A percentile compares a stretch with the other conserved stretches of the same genome.
These are phyloP conservation scores for Sandelia bainsii DNA, from an alignment of 2,797 vertebrate species.

Conservation along the genomic window DNA sequence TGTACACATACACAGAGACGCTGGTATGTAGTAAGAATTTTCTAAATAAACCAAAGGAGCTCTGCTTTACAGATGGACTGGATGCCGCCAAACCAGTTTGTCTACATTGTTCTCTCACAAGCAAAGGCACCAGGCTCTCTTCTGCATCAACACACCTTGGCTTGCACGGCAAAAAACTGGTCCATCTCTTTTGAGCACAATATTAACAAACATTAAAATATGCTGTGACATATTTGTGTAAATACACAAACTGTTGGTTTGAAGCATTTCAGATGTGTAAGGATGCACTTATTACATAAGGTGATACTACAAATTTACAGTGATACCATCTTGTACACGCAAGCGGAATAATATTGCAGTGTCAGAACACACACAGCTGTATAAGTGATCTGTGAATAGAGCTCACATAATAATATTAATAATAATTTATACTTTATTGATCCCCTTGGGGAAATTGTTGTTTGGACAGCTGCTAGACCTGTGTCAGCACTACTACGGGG, in stretches of 20 bases:
- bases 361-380: no score
- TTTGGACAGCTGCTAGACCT: no score
- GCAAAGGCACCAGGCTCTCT: not conserved
- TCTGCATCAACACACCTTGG: slow-evolving; percentile 22
- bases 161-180: slow-evolving; percentile 15
- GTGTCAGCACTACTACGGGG: no score
- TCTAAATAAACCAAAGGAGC: not conserved
- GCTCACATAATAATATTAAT: no score
- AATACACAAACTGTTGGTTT: not conserved
- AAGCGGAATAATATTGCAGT: no score
- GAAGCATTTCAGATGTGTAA: not conserved
- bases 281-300: not conserved
- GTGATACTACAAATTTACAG: not conserved
- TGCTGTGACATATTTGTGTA: not conserved
- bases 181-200: no score
- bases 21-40: slow-evolving; percentile 16
- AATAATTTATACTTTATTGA: no score
- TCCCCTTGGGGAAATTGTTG: no score
- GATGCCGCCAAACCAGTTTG: slow-evolving; percentile 66
- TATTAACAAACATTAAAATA: not conserved
- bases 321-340: no score
- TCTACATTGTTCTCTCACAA: slow-evolving; percentile 53
- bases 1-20: not conserved
- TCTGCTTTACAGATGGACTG: not conserved
- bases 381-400: no score